These are phyloP conservation scores for Drosophila suboccidentalis DNA, from an alignment of 2,888 invertebrate species.

Conservation along the genomic window DNA sequence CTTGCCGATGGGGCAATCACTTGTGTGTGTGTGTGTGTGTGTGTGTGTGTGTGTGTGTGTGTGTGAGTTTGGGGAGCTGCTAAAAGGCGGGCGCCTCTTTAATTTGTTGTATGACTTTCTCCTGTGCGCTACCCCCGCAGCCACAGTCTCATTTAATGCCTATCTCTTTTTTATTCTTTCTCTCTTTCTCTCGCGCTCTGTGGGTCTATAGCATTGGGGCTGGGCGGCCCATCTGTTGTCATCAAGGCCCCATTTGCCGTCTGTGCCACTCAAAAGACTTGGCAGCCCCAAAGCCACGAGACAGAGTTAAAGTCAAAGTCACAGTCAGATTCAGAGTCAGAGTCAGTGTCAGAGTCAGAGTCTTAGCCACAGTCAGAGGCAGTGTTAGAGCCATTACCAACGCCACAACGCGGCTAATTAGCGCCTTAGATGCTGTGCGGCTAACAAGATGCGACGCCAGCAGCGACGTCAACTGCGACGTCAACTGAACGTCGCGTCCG, in stretches of 20 bases:
- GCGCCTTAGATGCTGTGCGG: conserved; percentile 55
- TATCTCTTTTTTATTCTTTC: neutral
- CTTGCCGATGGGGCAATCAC: conserved; percentile 13
- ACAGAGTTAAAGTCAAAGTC: neutral
- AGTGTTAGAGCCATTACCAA: conserved; percentile 43
- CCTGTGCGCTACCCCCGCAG: neutral
- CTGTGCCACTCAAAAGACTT: conserved; percentile 30
- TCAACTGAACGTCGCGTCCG: conserved; percentile 6
- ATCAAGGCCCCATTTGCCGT: conserved; percentile 34
- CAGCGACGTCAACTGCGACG: conserved; percentile 6
- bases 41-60: neutral
- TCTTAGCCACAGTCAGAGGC: conserved; percentile 2
- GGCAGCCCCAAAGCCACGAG: conserved; percentile 18
- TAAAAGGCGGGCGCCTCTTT: conserved; percentile 44
- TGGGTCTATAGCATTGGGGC: conserved; percentile 2
- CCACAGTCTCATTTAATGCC: neutral
- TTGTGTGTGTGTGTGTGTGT: conserved; percentile 1
- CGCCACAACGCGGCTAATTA: conserved; percentile 71
- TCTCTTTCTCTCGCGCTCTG: neutral
- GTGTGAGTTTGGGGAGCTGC: conserved; percentile 20
- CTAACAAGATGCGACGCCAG: conserved; percentile 49
- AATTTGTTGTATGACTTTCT: conserved; percentile 26
- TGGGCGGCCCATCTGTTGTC: conserved; percentile 34
- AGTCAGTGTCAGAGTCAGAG: neutral
- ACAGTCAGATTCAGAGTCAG: neutral